These are phyloP conservation scores for Malacoraja senta DNA, from an alignment of 2,797 vertebrate genomes.

Conservation along the genomic window DNA sequence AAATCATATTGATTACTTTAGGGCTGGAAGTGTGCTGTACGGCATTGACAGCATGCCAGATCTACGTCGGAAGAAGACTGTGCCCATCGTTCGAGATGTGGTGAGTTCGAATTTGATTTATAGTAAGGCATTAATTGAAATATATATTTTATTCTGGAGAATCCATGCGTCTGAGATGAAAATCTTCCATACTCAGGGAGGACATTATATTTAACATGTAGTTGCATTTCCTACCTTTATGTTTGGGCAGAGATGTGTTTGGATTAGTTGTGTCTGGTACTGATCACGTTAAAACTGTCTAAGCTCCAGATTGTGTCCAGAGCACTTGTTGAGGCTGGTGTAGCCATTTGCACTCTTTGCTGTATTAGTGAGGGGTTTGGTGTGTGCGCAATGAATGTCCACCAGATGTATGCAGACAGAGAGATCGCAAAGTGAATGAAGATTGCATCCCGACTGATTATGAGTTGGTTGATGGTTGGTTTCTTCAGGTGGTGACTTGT, in stretches of 20 bases:
- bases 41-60: conserved; percentile 99
- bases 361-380: too few species aligned
- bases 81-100: conserved; percentile 93
- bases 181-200: not conserved
- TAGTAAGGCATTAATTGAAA: conserved; percentile 57
- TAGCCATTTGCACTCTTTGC: too few species aligned
- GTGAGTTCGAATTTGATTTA: conserved; percentile 66
- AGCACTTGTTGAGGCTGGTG: too few species aligned
- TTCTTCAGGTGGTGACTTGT: too few species aligned
- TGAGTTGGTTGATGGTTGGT: too few species aligned
- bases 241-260: not conserved
- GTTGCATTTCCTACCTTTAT: not conserved
- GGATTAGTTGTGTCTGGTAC: too few species aligned
- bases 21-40: conserved; percentile 80
- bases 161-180: not conserved
- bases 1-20: conserved; percentile 45
- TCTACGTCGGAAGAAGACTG: conserved; percentile 87
- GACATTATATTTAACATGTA: not conserved
- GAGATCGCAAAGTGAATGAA: too few species aligned
- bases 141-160: conserved; percentile 45
- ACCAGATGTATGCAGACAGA: too few species aligned
- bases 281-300: too few species aligned
- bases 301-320: too few species aligned
- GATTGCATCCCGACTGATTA: too few species aligned
- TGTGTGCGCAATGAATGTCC: too few species aligned